A percentile compares a stretch with the other conserved stretches of the same genome.
phyloP scores from a whole-genome alignment of 2,888 invertebrate species.

The Prostheceraeus crozeri region DNA sequence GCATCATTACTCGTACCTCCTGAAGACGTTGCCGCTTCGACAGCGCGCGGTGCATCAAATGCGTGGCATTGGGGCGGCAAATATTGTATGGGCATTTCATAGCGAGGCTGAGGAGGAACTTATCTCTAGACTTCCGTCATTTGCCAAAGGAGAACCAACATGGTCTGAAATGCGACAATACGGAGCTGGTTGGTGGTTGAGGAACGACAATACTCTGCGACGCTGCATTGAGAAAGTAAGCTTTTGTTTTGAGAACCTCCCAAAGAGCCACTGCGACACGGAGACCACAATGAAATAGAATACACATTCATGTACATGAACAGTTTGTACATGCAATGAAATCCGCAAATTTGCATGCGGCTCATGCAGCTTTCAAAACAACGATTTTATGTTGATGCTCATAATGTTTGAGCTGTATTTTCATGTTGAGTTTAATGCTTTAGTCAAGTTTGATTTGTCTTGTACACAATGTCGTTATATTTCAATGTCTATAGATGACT shows the following conservation, averaged over 20 bases:
- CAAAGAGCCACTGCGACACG: too few relatives aligned
- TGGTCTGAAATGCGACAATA: slow-evolving; percentile 85
- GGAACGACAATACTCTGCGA: slow-evolving; percentile 71
- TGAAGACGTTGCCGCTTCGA: slow-evolving; percentile 80
- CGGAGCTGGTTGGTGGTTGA: slow-evolving; percentile 91
- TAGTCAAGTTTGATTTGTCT: too few relatives aligned
- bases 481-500: too few relatives aligned
- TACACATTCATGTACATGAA: too few relatives aligned
- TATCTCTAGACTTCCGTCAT: slow-evolving; percentile 44
- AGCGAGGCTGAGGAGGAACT: slow-evolving; percentile 79
- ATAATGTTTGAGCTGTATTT: too few relatives aligned
- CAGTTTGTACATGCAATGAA: too few relatives aligned
- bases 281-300: too few relatives aligned
- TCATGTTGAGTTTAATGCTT: too few relatives aligned
- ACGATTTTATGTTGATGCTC: too few relatives aligned
- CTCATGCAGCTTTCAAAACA: too few relatives aligned
- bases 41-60: slow-evolving; percentile 70
- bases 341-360: too few relatives aligned
- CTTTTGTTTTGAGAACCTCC: neutral
- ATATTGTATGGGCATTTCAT: slow-evolving; percentile 97
- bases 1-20: slow-evolving; percentile 90
- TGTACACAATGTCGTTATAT: too few relatives aligned
- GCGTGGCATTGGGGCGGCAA: slow-evolving; percentile 64
- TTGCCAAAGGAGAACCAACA: slow-evolving; percentile 61
- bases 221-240: slow-evolving; percentile 73